Conservation (phyloP, 2,113 vertebrate species). For the Nesogale talazaci region DNA sequence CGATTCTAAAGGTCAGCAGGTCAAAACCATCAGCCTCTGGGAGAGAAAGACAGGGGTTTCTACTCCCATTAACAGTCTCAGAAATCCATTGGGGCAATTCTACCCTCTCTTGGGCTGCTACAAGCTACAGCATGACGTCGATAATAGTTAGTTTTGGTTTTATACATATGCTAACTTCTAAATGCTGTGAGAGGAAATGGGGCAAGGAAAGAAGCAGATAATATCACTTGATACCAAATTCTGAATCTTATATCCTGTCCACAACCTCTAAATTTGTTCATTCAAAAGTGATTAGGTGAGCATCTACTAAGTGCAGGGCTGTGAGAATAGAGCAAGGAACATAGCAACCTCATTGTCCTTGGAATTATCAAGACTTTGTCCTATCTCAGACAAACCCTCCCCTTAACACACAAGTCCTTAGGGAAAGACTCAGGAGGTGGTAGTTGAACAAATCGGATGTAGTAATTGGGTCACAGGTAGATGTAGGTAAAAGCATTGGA, state of each 20-base stretch:
- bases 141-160: too few species aligned
- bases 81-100: too few species aligned
- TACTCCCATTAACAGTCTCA: too few species aligned
- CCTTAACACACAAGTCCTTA: background rate
- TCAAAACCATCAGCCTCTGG: too few species aligned
- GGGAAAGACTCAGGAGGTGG: background rate
- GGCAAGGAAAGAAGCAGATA: background rate
- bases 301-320: background rate
- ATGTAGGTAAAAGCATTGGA: background rate
- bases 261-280: conserved; percentile 34
- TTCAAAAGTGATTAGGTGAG: conserved; percentile 26
- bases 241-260: conserved; percentile 21
- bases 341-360: background rate
- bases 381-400: background rate
- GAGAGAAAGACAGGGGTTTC: too few species aligned
- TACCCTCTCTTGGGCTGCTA: too few species aligned
- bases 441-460: background rate
- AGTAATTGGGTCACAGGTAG: background rate
- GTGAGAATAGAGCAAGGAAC: background rate
- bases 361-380: background rate
- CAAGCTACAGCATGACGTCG: too few species aligned
- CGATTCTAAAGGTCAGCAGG: too few species aligned
- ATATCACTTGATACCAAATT: conserved; percentile 8
- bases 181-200: conserved; percentile 35
- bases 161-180: background rate